Evolutionary conservation across 2,797 vertebrate species (phyloP).

Genomic region (Chelmon rostratus): DNA sequence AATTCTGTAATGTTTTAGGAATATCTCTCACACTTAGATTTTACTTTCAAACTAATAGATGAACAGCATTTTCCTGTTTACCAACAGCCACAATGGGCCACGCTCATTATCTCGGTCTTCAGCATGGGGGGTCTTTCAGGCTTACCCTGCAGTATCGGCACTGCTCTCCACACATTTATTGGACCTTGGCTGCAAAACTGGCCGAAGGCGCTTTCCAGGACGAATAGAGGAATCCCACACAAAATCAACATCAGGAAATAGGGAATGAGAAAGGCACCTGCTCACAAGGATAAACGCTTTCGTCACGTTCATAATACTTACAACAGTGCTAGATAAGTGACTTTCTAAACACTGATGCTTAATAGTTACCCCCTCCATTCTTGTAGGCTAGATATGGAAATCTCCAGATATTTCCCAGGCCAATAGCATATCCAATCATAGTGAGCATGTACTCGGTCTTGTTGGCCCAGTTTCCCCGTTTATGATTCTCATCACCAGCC

Average conservation of each 20-base stretch:
- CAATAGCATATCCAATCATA: slow-evolving; percentile 95
- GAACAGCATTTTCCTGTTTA: background rate
- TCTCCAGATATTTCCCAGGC: slow-evolving; percentile 96
- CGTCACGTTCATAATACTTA: no score
- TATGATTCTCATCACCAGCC: slow-evolving; percentile 86
- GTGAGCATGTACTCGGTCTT: slow-evolving; percentile 95
- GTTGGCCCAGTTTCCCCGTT: slow-evolving; percentile 93
- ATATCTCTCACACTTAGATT: background rate
- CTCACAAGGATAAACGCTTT: background rate
- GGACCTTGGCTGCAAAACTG: slow-evolving; percentile 85
- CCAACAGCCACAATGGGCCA: background rate
- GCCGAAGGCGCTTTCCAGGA: slow-evolving; percentile 79
- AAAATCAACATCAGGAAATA: slow-evolving; percentile 80
- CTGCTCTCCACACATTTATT: slow-evolving; percentile 78
- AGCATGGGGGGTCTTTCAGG: background rate
- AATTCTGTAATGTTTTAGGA: background rate
- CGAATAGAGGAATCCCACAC: slow-evolving; percentile 80
- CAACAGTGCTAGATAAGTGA: background rate
- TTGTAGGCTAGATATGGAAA: slow-evolving; percentile 96
- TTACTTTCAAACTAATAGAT: background rate
- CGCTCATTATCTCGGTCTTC: background rate
- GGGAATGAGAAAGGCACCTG: slow-evolving; percentile 85
- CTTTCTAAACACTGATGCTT: background rate
- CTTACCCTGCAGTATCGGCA: slow-evolving; percentile 82
- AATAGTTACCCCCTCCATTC: slow-evolving; percentile 92